Base-by-base conservation (phyloP, 2,113 vertebrate genomes). In the Aythya baeri region DNA sequence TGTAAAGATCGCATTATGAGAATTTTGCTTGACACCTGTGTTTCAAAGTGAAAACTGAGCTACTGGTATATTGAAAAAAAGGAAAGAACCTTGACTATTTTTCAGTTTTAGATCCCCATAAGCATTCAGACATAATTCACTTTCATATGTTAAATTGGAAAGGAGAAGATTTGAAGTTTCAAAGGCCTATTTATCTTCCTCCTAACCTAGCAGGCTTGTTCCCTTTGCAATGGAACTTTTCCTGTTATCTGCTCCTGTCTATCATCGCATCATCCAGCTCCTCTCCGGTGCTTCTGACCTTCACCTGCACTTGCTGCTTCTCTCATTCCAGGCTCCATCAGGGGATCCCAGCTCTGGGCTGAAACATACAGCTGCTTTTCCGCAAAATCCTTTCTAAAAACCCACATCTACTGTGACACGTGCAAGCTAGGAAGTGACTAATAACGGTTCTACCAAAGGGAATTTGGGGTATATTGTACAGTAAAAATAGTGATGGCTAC, bases 71-170 rank as follows among this genome's bases (percentile, higher is more conserved):
- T 1, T 29, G 46, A 18, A 63, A 79, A 79, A 43, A 74, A 74
- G 67, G 67, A 87, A 74, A 55, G 57, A 89, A 58, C 70, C 52
- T 68, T 49, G 86, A 66, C 31, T 94, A 58, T 92, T 94, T 94
- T 94, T 94, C 88, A 73, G 50, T 84, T 86, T 91, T 73, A 86
- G 61, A 90, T 92, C 77, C 77, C 88, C 70, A 79, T 38, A 95
- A 93, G 88, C 77, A 89, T 82, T 88, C 74, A 66, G 88, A 76
- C 68, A 75, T 55, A 88, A 88, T 79, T 91, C 93, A 93, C 90
- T 97, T 95, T 96, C 77, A 82, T 95, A 90, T 93, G 88, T 90
- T 92, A 94, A 95, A 92, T 29, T 82, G 77, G 70, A 83, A 95
- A 89, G 80, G 66, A 79, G 74, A 95, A 93, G 86, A 83, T 76